Evolutionary conservation across 2,888 invertebrate species (phyloP).

Genomic region (Anaspis maculata): DNA sequence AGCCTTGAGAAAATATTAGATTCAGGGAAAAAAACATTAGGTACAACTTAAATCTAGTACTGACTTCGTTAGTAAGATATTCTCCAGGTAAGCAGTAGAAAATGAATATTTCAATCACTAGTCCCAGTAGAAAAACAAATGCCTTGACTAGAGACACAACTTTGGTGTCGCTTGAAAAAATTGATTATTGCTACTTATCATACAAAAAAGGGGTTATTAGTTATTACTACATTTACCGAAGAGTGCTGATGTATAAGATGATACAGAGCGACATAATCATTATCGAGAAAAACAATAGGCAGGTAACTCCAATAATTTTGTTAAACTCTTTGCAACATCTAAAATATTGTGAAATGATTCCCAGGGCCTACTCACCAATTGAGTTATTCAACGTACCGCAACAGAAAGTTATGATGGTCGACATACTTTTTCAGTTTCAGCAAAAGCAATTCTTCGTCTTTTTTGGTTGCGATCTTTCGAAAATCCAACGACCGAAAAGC

Average conservation of each 20-base stretch:
- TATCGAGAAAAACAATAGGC: background rate
- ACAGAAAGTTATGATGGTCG: background rate
- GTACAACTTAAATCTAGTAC: background rate
- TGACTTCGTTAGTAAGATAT: background rate
- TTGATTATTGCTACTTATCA: background rate
- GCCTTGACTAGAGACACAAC: too few relatives aligned
- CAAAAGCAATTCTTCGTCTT: background rate
- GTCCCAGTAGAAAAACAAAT: background rate
- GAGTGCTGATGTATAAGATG: background rate
- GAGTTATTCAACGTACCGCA: background rate
- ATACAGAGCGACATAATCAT: background rate
- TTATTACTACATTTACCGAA: background rate
- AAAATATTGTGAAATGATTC: background rate
- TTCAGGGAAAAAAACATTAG: background rate
- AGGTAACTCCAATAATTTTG: background rate
- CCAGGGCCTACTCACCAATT: background rate
- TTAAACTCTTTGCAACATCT: background rate
- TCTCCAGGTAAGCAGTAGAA: background rate
- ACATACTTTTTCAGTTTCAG: background rate
- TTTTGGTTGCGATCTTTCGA: background rate
- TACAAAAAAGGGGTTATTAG: background rate
- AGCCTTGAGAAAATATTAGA: background rate
- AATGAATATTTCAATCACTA: background rate
- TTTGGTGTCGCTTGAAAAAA: background rate
- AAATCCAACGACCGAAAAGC: background rate